Conservation (phyloP, 1,140 invertebrate species). For the Saccostrea cuccullata region DNA sequence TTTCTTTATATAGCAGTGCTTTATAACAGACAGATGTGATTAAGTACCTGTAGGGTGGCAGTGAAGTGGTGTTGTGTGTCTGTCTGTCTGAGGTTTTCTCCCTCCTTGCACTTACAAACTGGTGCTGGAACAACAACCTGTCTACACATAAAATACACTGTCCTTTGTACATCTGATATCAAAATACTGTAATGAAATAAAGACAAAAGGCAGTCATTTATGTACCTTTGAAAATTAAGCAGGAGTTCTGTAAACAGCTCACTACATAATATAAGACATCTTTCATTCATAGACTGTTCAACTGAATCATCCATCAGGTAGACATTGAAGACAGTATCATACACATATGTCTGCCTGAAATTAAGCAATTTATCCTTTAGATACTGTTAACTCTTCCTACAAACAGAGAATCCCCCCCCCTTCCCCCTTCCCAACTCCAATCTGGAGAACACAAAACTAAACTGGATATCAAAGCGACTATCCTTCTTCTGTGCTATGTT, state of each 20-base stretch:
- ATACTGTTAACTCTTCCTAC: too few relatives aligned
- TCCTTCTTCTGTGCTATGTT: too few relatives aligned
- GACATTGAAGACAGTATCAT: neutral
- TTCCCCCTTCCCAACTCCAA: too few relatives aligned
- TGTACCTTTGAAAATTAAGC: neutral
- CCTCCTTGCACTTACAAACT: neutral
- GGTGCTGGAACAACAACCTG: neutral
- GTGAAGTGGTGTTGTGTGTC: neutral
- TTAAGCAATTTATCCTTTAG: neutral
- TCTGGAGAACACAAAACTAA: too few relatives aligned
- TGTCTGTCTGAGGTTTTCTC: neutral
- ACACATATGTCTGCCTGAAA: neutral
- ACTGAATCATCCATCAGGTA: neutral
- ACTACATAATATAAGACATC: neutral
- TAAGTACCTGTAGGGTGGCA: neutral
- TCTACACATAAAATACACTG: too few relatives aligned
- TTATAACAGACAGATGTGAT: neutral
- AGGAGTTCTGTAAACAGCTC: conserved; percentile 14
- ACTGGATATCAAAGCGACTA: too few relatives aligned
- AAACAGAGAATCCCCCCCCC: too few relatives aligned
- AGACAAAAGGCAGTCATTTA: neutral
- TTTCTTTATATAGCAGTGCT: too few relatives aligned
- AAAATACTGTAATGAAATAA: neutral
- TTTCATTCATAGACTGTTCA: neutral
- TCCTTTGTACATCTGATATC: too few relatives aligned